Conservation (phyloP, 2,113 vertebrate species). For the Mesitornis unicolor region DNA sequence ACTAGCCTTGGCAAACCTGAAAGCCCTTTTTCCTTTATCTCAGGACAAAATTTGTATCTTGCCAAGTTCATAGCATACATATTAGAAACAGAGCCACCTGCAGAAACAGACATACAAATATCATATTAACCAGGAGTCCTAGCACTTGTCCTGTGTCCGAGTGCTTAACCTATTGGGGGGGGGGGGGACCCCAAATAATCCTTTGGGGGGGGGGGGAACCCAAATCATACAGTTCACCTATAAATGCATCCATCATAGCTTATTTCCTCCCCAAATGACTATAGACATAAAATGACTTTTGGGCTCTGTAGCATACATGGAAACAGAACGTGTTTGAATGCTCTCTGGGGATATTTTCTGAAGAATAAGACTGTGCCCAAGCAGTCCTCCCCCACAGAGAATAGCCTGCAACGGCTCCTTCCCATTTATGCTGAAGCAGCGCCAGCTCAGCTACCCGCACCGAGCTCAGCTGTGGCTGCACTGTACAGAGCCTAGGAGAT, state of each 20-base stretch:
- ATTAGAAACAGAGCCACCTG: constrained; percentile 87
- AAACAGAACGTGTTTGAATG: background rate
- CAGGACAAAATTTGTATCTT: constrained; percentile 80
- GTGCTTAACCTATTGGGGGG: background rate
- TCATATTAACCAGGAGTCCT: background rate
- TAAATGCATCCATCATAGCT: background rate
- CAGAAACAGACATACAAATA: constrained; percentile 17
- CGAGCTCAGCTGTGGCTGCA: background rate
- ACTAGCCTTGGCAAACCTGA: constrained; percentile 78
- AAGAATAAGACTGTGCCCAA: background rate
- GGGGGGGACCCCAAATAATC: no score
- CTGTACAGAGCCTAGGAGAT: background rate
- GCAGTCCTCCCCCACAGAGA: background rate
- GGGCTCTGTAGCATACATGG: background rate
- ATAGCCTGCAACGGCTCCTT: background rate
- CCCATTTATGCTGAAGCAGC: background rate
- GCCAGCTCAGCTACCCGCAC: background rate
- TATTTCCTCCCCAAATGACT: background rate
- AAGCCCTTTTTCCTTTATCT: constrained; percentile 83
- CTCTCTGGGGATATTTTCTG: background rate
- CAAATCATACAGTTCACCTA: background rate
- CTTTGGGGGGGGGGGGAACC: no score
- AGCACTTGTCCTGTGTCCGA: background rate
- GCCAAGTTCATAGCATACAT: constrained; percentile 88
- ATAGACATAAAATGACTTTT: background rate